phyloP scores from a whole-genome alignment of 2,113 vertebrate species.

The Sinocyclocheilus rhinocerous region DNA sequence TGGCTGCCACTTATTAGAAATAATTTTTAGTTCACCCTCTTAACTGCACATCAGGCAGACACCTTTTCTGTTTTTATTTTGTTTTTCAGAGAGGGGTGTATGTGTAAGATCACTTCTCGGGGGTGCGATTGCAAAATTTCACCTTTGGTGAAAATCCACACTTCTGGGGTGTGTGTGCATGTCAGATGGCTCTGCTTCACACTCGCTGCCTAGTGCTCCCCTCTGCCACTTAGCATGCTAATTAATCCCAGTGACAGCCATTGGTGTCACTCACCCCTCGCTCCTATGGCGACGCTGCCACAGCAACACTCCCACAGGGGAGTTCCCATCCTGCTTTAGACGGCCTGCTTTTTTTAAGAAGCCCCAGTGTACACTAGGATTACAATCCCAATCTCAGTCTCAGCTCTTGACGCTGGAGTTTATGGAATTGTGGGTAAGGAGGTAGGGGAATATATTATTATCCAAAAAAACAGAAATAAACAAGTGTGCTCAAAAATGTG shows the following conservation, averaged over 20 bases:
- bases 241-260: constrained; percentile 75
- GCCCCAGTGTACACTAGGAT: constrained; percentile 55
- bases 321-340: constrained; percentile 73
- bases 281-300: constrained; percentile 68
- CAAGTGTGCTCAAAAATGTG: constrained; percentile 32
- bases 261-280: constrained; percentile 73
- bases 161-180: constrained; percentile 20
- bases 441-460: constrained; percentile 57
- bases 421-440: constrained; percentile 24
- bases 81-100: not conserved
- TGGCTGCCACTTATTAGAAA: constrained; percentile 4
- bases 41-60: constrained; percentile 15
- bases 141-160: constrained; percentile 45
- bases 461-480: constrained; percentile 70
- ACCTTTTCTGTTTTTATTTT: constrained; percentile 39
- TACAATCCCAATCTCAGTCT: constrained; percentile 61
- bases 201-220: constrained; percentile 61
- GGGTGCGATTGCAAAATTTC: constrained; percentile 7
- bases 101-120: constrained; percentile 24
- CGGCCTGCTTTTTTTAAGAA: constrained; percentile 70
- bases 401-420: constrained; percentile 58
- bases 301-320: constrained; percentile 71
- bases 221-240: constrained; percentile 76
- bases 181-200: constrained; percentile 35
- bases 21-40: not conserved